A percentile compares a stretch with the other conserved stretches of the same genome.
phyloP scores from a whole-genome alignment of 2,113 vertebrate species.

The Crocuta crocuta region DNA sequence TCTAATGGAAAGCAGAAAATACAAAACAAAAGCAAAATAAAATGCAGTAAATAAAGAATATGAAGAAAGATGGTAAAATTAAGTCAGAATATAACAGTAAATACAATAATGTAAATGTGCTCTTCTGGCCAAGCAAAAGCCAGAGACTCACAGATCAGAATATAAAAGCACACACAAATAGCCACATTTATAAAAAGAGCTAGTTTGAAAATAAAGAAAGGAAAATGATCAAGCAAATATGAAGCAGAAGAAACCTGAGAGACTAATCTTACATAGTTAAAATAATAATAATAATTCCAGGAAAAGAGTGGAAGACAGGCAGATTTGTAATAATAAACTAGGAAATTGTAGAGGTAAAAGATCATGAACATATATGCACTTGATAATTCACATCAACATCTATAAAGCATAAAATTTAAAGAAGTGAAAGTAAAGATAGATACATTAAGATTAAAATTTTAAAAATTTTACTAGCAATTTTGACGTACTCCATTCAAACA shows the following conservation, averaged over 20 bases:
- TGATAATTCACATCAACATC: neutral
- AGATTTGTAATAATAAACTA: neutral
- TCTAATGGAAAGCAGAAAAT: neutral
- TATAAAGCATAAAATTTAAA: neutral
- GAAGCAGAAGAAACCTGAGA: conserved; percentile 6
- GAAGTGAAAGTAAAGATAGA: neutral
- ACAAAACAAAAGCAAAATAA: neutral
- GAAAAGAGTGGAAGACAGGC: neutral
- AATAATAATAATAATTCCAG: neutral
- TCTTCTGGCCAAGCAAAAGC: conserved; percentile 4
- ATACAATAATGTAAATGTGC: neutral
- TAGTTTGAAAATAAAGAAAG: neutral
- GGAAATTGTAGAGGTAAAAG: neutral
- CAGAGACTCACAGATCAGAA: neutral
- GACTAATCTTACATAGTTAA: neutral
- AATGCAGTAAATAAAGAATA: neutral
- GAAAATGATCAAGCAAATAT: neutral
- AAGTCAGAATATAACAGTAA: neutral
- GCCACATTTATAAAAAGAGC: neutral
- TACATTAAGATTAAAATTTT: neutral
- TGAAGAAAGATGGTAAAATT: neutral
- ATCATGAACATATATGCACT: neutral
- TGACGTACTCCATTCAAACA: neutral
- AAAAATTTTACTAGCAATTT: neutral
- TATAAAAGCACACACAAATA: neutral